Conservation (phyloP, 2,113 vertebrate species). For the Ginglymostoma cirratum region DNA sequence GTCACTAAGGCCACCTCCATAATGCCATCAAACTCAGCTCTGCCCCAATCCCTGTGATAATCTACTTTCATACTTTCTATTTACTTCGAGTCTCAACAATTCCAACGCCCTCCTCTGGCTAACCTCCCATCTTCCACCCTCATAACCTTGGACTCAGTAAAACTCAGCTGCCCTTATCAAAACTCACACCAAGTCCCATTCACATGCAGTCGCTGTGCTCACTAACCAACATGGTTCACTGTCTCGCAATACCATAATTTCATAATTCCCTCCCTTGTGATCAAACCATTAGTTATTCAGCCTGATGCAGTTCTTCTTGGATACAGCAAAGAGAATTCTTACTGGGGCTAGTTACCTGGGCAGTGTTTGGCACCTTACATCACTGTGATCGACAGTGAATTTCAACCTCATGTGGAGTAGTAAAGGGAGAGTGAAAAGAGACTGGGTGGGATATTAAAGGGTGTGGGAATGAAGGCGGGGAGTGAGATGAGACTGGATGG, state of each 20-base stretch:
- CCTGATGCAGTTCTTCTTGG: too few relatives aligned
- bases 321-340: too few relatives aligned
- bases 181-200: not conserved
- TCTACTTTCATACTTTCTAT: not conserved
- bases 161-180: too few relatives aligned
- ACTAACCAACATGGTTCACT: too few relatives aligned
- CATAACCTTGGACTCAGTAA: not conserved
- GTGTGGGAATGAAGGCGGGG: too few relatives aligned
- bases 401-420: not conserved
- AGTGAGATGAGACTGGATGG: too few relatives aligned
- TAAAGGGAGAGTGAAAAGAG: not conserved
- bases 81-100: not conserved
- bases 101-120: not conserved
- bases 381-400: too few relatives aligned
- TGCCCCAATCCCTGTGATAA: not conserved
- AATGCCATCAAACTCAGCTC: not conserved
- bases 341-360: too few relatives aligned
- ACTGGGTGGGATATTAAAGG: not conserved
- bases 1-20: not conserved
- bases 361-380: too few relatives aligned
- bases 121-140: not conserved
- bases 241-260: too few relatives aligned
- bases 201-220: not conserved
- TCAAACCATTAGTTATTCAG: too few relatives aligned
- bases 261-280: too few relatives aligned